Evolutionary conservation across 2,797 vertebrate species (phyloP), one percentile per base, ranked within the genome.

Genomic region (Lutjanus campechanus): DNA sequence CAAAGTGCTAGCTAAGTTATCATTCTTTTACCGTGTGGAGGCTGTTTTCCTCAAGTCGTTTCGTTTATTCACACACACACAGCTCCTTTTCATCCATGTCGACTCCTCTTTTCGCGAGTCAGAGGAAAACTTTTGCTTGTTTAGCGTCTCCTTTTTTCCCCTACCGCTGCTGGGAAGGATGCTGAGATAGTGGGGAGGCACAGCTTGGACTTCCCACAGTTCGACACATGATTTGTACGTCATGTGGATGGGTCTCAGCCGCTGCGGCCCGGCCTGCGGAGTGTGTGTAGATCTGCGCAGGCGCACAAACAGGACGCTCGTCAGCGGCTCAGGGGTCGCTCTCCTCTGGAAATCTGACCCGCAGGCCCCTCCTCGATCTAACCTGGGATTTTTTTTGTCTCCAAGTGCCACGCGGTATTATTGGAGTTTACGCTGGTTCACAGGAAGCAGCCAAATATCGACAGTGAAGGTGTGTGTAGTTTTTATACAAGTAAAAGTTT

Each of bases 351-450:
- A 93, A 93, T 13, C 46, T 70, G 89, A 89, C 40, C 74, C 71
- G 0, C 49, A 79, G 73, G 89, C 92, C 65, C 94, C 93, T 88
- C 92, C 93, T 82, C 68, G 2, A 43, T 46, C 77, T 61, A 73
- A 64, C 75, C 81, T 63, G 76, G 54, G 36, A 11, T 76, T 81
- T 73, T 76, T 76, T 76, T 70, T 82, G 41, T 88, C 73, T 92
- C 82, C 76, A 88, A 95, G 93, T 96, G 96, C 96, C 96, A 96
- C 96, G 96, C 94, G 93, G 94, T 94, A 86, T 85, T 82, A 81
- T 75, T 86, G 81, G 78, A 84, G 84, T 89, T 85, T 69, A 72
- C 62, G 3, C 49, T 7, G 61, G 63, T 17, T 71, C 67, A 69
- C 81, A 82, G 86, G 80, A 89, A 86, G 63, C 65, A 43, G 29